These are phyloP conservation scores for Grapholita molesta DNA, from an alignment of 1,140 invertebrate genomes.

Conservation along the genomic window DNA sequence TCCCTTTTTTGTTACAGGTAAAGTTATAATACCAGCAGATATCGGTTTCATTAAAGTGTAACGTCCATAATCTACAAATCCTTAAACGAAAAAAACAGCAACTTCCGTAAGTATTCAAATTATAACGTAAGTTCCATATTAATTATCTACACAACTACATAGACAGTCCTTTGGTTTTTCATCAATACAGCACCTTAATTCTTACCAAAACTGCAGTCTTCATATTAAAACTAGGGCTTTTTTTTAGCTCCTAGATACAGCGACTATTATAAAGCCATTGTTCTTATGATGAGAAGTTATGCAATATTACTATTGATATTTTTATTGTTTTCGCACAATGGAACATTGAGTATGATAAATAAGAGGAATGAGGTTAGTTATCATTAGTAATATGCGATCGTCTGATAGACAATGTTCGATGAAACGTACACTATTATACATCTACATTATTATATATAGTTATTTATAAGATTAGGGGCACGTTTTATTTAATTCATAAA, in stretches of 20 bases:
- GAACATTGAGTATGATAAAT: slow-evolving; percentile 4
- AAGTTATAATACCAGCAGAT: too few relatives aligned
- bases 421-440: neutral
- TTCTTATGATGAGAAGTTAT: slow-evolving; percentile 15
- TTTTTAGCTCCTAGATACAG: slow-evolving; percentile 14
- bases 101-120: neutral
- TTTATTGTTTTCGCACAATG: slow-evolving; percentile 14
- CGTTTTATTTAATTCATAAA: too few relatives aligned
- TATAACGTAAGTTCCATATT: too few relatives aligned
- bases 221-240: neutral
- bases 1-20: too few relatives aligned
- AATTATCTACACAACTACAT: too few relatives aligned
- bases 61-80: too few relatives aligned
- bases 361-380: neutral
- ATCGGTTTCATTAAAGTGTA: too few relatives aligned
- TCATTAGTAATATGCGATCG: neutral
- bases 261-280: slow-evolving; percentile 23
- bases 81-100: too few relatives aligned
- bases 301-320: neutral
- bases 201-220: neutral
- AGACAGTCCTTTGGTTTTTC: too few relatives aligned
- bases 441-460: neutral
- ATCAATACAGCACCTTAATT: neutral
- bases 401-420: neutral
- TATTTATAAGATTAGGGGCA: too few relatives aligned